Base-by-base conservation (phyloP, 1,140 invertebrate genomes). In the Pissodes strobi region DNA sequence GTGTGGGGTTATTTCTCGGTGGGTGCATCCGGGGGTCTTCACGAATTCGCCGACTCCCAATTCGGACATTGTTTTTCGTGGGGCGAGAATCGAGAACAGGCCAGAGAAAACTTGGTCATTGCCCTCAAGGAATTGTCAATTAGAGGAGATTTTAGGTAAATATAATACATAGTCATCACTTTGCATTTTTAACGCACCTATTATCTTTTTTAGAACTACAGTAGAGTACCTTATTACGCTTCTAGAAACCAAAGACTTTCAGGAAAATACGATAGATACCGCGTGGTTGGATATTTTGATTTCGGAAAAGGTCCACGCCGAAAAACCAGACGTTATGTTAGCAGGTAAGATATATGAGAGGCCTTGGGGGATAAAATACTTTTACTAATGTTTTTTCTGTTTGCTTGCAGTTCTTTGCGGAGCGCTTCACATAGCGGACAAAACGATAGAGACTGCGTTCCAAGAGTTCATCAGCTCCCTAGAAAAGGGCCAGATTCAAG, bases 1-100 rank as follows among this genome's bases (percentile, higher is more conserved):
- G 97, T 99, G 2, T 99, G 98, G 98, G 98, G 97, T 12, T 99
- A 99, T 80, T 99, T 99, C 82, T 98, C 95, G 69, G 97, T 99
- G 6, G 93, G 93, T 0, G 95, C 95, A 0, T 95, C 94, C 0
- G 98, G 97, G 1, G 97, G 97, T 10, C 83, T 99, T 2, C 98
- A 99, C 79, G 97, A 99, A 81, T 99, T 97, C 81, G 97, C 98
- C 0, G 98, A 99, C 79, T 99, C 97, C 0, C 98, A 99, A 79
- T 99, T 99, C 79, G 98, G 98, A 0, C 98, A 99, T 82, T 98
- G 97, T 79, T 99, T 99, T 82, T 98, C 97, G 0, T 99, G 96
- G 95, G 98, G 98, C n/a, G 96, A 99, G 79, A 94, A 97, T 72
- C 85, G 97, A 67, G 93, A 98, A 80, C 93, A 95, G 78, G 96